phyloP scores from a whole-genome alignment of 2,888 invertebrate genomes.

The Imbricaverruca yamaguchii region DNA sequence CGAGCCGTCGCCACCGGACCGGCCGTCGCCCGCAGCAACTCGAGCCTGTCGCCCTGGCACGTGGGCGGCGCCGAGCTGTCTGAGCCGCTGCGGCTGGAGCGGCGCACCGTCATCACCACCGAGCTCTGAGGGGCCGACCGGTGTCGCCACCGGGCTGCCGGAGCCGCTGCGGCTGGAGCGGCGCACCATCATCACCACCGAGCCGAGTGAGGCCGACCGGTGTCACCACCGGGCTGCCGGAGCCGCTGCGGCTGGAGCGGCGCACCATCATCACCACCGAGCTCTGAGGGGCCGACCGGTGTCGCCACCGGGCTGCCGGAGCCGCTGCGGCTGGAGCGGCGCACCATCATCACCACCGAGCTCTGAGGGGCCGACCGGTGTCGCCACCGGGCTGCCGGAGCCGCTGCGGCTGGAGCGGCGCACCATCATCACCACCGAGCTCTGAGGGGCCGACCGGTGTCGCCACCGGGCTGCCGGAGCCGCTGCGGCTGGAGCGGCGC shows the following conservation, averaged over 20 bases:
- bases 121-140: neutral
- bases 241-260: constrained; percentile 2
- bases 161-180: constrained; percentile 6
- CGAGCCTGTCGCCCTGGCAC: constrained; percentile 16
- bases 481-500: constrained; percentile 8
- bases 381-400: neutral
- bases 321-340: constrained; percentile 6
- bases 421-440: constrained; percentile 21
- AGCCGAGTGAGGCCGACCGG: no score
- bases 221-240: neutral
- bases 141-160: neutral
- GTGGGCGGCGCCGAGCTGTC: constrained; percentile 16
- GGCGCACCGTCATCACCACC: constrained; percentile 22
- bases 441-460: no score
- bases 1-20: no score
- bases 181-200: constrained; percentile 21
- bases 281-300: no score
- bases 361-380: no score
- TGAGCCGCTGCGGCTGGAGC: neutral
- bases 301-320: neutral
- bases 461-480: neutral
- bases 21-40: neutral
- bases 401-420: constrained; percentile 11
- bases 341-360: constrained; percentile 21
- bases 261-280: constrained; percentile 22